Conservation (phyloP, 2,113 vertebrate species). For the Mormyrus iriodes region DNA sequence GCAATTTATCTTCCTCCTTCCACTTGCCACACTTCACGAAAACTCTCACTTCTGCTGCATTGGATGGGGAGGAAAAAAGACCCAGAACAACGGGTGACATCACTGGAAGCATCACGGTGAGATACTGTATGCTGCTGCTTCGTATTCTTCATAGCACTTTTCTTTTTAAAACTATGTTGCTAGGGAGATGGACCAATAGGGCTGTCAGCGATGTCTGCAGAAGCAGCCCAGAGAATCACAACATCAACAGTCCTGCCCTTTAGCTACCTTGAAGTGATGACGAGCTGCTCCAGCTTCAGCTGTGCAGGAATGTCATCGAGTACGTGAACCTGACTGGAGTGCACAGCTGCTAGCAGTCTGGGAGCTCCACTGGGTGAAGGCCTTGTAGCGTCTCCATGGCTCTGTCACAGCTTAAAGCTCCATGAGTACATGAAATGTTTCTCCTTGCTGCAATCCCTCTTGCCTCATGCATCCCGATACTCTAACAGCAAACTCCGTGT, state of each 20-base stretch:
- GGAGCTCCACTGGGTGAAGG: background rate
- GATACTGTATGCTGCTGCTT: background rate
- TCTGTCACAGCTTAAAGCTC: background rate
- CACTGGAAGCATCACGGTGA: background rate
- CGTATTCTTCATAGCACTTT: background rate
- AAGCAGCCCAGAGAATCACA: conserved; percentile 4
- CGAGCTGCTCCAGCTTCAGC: background rate
- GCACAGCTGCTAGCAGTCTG: background rate
- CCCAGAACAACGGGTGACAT: background rate
- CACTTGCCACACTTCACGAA: conserved; percentile 22
- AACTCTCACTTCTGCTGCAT: conserved; percentile 1
- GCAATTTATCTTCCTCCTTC: conserved; percentile 27
- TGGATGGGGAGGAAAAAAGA: background rate
- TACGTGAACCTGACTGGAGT: background rate
- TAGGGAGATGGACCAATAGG: background rate
- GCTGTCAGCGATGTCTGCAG: background rate
- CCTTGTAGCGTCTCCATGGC: background rate
- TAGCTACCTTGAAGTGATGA: background rate
- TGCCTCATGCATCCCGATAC: background rate
- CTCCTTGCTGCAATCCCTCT: background rate
- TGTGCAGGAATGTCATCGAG: background rate
- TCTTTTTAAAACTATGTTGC: background rate
- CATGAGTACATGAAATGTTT: background rate
- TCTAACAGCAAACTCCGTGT: background rate
- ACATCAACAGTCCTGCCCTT: background rate